phyloP scores from a whole-genome alignment of 2,113 vertebrate genomes.

The Protobothrops flavoviridis region DNA sequence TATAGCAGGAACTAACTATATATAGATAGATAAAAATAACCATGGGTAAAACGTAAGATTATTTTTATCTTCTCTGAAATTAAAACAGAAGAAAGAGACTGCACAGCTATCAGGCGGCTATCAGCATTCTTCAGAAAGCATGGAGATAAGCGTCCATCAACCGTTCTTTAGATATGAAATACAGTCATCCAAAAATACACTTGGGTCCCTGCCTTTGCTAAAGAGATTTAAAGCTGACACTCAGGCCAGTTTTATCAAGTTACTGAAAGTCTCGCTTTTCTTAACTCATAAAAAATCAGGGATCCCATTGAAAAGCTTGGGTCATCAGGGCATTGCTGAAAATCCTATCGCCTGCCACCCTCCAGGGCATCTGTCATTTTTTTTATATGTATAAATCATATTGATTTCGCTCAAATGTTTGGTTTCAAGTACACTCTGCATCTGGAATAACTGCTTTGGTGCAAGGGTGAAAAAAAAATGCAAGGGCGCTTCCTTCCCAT shows the following conservation, averaged over 20 bases:
- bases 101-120: background rate
- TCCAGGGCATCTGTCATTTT: background rate
- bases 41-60: background rate
- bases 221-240: background rate
- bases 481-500: background rate
- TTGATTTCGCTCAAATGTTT: background rate
- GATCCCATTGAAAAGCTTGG: background rate
- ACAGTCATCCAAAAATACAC: background rate
- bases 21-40: background rate
- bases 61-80: background rate
- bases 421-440: background rate
- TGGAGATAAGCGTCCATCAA: background rate
- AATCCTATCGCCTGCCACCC: background rate
- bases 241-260: background rate
- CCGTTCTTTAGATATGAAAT: background rate
- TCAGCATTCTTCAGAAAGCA: too few relatives aligned
- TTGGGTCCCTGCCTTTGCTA: background rate
- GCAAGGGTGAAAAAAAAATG: background rate
- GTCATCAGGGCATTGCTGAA: background rate
- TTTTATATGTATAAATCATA: too few relatives aligned
- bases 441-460: background rate
- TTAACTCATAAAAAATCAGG: background rate
- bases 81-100: background rate
- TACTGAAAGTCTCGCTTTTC: background rate
- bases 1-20: too few relatives aligned